Conservation (phyloP, 2,888 invertebrate species). For the Torymus auratus region DNA sequence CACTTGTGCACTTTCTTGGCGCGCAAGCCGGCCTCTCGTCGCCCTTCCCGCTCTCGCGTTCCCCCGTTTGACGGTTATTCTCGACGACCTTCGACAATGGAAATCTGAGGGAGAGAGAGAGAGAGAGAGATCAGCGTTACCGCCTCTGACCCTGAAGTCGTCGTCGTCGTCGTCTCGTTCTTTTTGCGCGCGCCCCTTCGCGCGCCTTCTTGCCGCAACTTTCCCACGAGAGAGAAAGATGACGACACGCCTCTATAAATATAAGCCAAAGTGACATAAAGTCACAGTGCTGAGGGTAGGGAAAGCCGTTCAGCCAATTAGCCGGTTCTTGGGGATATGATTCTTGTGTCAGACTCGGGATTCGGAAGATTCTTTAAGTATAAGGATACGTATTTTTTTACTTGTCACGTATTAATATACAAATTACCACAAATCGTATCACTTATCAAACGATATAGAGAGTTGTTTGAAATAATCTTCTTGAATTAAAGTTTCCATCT, state of each 20-base stretch:
- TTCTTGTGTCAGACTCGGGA: too few relatives aligned
- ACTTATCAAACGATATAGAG: too few relatives aligned
- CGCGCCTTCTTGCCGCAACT: conserved; percentile 66
- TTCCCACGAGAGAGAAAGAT: conserved; percentile 64
- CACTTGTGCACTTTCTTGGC: conserved; percentile 64
- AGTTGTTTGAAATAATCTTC: too few relatives aligned
- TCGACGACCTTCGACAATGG: conserved; percentile 70
- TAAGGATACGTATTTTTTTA: conserved; percentile 23
- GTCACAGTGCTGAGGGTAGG: conserved; percentile 16
- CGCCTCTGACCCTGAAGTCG: conserved; percentile 66
- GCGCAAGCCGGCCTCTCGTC: conserved; percentile 30
- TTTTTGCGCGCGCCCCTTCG: conserved; percentile 62
- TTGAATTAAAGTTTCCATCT: neutral
- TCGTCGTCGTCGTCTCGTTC: neutral
- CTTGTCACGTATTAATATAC: too few relatives aligned
- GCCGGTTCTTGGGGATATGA: neutral
- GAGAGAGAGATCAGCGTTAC: neutral
- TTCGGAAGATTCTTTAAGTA: conserved; percentile 4
- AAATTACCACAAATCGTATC: too few relatives aligned
- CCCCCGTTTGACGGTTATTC: conserved; percentile 68
- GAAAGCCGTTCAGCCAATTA: conserved; percentile 54
- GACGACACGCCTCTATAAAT: conserved; percentile 24
- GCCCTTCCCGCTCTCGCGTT: conserved; percentile 47
- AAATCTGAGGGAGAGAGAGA: conserved; percentile 22
- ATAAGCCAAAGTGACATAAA: conserved; percentile 31